Conservation (phyloP, 2,113 vertebrate genomes). For the Talpa occidentalis region DNA sequence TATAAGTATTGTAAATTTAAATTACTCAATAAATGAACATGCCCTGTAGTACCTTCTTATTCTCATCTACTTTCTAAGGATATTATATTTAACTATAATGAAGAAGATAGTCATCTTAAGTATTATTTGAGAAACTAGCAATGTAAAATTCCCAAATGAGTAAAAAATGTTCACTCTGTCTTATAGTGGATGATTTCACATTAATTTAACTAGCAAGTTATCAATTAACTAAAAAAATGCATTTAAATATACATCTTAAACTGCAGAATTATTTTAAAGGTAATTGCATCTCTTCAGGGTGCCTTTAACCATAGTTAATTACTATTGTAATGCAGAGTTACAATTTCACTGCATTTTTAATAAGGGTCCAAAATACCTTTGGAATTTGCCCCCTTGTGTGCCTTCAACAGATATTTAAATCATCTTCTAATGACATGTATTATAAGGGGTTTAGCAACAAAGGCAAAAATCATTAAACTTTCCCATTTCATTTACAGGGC, state of each 20-base stretch:
- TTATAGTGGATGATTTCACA: not conserved
- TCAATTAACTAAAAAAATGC: slow-evolving; percentile 67
- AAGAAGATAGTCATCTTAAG: not conserved
- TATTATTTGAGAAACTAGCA: slow-evolving; percentile 62
- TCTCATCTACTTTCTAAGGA: slow-evolving; percentile 33
- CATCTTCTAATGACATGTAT: slow-evolving; percentile 71
- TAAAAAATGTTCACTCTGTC: slow-evolving; percentile 39
- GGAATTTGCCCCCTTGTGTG: slow-evolving; percentile 66
- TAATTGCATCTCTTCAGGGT: slow-evolving; percentile 71
- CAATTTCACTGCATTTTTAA: slow-evolving; percentile 75
- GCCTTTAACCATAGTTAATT: slow-evolving; percentile 76
- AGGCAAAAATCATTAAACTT: slow-evolving; percentile 75
- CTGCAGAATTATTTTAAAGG: slow-evolving; percentile 68
- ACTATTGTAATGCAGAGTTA: slow-evolving; percentile 64
- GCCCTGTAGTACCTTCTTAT: not conserved
- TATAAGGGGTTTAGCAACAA: slow-evolving; percentile 68
- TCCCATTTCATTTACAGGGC: slow-evolving; percentile 64
- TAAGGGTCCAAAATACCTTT: slow-evolving; percentile 70
- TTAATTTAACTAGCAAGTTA: slow-evolving; percentile 68
- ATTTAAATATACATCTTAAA: slow-evolving; percentile 69
- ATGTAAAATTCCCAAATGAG: slow-evolving; percentile 41
- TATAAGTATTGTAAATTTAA: slow-evolving; percentile 67
- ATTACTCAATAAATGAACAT: slow-evolving; percentile 62
- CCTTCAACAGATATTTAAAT: slow-evolving; percentile 76
- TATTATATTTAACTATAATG: slow-evolving; percentile 36